Conservation (phyloP, 1,140 invertebrate species). For the Drosophila subobscura region DNA sequence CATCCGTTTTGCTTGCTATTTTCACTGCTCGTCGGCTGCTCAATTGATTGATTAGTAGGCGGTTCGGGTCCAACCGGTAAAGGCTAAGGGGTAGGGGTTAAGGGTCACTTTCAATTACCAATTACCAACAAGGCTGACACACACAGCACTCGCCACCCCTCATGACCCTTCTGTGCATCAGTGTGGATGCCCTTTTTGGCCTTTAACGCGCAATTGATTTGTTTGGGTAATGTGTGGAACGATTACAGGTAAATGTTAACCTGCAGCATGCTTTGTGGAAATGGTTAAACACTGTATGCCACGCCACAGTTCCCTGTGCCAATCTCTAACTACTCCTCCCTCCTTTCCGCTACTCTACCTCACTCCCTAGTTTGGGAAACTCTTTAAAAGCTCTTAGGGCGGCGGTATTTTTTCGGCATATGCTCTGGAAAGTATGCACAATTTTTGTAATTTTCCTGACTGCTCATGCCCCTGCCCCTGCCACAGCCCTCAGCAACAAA, state of each 20-base stretch:
- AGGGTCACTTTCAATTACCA: conserved; percentile 68
- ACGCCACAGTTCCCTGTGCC: neutral
- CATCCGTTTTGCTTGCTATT: neutral
- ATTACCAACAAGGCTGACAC: conserved; percentile 12
- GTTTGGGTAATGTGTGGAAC: conserved; percentile 54
- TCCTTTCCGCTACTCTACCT: no score
- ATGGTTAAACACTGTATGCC: conserved; percentile 32
- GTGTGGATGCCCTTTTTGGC: conserved; percentile 29
- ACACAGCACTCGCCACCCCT: neutral
- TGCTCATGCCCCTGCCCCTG: conserved; percentile 19
- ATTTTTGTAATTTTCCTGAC: conserved; percentile 55
- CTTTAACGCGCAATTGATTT: conserved; percentile 77
- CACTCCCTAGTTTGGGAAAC: conserved; percentile 31
- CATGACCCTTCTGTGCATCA: no score
- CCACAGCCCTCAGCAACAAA: conserved; percentile 20
- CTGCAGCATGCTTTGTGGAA: conserved; percentile 16
- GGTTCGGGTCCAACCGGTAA: no score
- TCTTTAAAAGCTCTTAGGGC: conserved; percentile 72
- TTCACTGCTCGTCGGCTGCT: conserved; percentile 12
- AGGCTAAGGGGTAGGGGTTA: neutral
- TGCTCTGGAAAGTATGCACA: conserved; percentile 51
- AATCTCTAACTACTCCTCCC: neutral
- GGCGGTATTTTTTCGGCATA: conserved; percentile 37
- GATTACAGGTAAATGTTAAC: conserved; percentile 67
- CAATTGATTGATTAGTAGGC: conserved; percentile 60